phyloP scores from a whole-genome alignment of 2,888 invertebrate genomes.

The Mayetiola destructor region DNA sequence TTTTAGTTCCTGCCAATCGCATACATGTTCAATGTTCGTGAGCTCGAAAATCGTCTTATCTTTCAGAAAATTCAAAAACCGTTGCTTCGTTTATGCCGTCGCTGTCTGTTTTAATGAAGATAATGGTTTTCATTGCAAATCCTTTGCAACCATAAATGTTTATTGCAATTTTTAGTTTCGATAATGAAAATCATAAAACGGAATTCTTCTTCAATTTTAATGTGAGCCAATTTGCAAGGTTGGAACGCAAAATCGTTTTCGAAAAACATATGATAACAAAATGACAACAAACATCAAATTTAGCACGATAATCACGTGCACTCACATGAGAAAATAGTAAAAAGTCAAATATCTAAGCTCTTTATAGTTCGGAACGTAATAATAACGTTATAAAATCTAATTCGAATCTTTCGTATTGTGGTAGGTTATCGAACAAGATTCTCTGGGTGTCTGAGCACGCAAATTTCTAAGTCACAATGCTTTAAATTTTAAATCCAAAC shows the following conservation, averaged over 20 bases:
- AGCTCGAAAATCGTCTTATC: no score
- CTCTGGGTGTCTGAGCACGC: neutral
- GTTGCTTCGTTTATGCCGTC: no score
- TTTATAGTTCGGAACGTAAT: neutral
- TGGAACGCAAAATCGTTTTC: neutral
- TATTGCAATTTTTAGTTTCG: slow-evolving; percentile 1
- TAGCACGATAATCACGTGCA: neutral
- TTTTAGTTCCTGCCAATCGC: no score
- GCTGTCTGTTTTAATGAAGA: slow-evolving; percentile 4
- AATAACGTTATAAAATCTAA: slow-evolving; percentile 1
- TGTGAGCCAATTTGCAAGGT: neutral
- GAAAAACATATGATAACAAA: neutral
- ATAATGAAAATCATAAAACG: slow-evolving; percentile 2
- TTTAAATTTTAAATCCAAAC: no score
- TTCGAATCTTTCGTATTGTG: neutral
- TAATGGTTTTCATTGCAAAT: neutral
- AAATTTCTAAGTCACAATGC: neutral
- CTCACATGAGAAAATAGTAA: neutral
- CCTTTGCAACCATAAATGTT: slow-evolving; percentile 14
- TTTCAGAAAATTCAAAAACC: no score
- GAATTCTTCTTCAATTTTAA: slow-evolving; percentile 8
- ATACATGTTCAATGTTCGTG: no score
- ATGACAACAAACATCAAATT: neutral
- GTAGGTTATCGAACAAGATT: neutral
- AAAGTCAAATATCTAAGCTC: no score